A percentile compares a stretch with the other conserved stretches of the same genome.
Conservation (phyloP, 2,797 vertebrate genomes). For the Eidolon dupreanum region DNA sequence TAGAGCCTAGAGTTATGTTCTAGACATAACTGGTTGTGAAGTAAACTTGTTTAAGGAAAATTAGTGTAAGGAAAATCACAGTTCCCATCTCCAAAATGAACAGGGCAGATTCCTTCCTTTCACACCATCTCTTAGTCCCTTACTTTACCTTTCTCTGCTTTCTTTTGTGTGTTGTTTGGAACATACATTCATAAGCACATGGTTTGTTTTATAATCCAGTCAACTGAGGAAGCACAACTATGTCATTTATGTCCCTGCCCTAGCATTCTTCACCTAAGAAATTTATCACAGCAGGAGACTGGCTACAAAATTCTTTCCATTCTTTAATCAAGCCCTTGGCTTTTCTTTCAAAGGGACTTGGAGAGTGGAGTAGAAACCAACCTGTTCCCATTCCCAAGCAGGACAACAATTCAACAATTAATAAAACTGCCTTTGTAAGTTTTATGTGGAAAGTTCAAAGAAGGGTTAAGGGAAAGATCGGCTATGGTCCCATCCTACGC, state of each 20-base stretch:
- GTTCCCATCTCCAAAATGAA: neutral
- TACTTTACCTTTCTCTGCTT: neutral
- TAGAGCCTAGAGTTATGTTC: neutral
- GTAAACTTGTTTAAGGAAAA: neutral
- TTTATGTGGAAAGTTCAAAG: neutral
- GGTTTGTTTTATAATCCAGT: conserved; percentile 74
- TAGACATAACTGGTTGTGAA: neutral
- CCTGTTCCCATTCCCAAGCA: neutral
- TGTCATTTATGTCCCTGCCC: conserved; percentile 69
- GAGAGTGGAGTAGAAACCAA: neutral
- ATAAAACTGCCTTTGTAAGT: conserved; percentile 37
- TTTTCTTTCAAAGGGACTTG: conserved; percentile 61
- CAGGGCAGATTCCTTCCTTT: neutral
- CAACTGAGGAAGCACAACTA: conserved; percentile 49
- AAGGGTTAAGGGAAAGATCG: neutral
- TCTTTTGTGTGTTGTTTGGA: conserved; percentile 46
- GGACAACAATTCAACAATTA: conserved; percentile 18
- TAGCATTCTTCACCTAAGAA: conserved; percentile 53
- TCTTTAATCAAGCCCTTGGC: conserved; percentile 58
- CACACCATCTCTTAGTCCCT: neutral
- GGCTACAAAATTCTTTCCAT: conserved; percentile 52
- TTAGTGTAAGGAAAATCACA: neutral
- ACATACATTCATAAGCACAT: conserved; percentile 35
- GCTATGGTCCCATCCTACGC: neutral
- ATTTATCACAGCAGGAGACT: conserved; percentile 53